Conservation (phyloP, 2,797 vertebrate species). For the Saxicola maurus region DNA sequence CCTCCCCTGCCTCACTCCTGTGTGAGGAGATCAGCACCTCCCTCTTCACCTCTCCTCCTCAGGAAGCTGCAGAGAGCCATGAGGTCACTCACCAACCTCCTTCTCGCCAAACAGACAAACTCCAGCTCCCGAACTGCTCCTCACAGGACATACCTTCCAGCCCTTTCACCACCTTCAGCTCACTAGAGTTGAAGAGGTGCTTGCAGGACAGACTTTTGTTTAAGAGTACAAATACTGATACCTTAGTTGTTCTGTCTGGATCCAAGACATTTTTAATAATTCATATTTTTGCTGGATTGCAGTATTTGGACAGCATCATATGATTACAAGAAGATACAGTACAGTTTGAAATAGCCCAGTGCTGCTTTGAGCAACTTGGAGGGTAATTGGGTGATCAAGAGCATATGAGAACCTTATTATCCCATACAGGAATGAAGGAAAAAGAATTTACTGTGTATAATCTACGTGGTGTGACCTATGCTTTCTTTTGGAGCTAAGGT, state of each 20-base stretch:
- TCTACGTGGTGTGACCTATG: fast-evolving
- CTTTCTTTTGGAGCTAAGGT: not conserved
- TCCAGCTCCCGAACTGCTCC: not conserved
- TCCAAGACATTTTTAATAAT: not conserved
- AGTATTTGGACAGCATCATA: not conserved
- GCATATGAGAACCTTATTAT: not conserved
- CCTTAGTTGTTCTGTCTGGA: not conserved
- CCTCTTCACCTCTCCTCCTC: not conserved
- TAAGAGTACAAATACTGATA: not conserved
- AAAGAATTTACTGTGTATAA: not conserved
- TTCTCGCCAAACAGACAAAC: not conserved
- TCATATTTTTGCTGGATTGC: not conserved
- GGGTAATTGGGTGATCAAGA: not conserved
- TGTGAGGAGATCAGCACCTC: not conserved
- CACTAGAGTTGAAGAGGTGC: not conserved
- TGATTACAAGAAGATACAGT: not conserved
- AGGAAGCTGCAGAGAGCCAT: not conserved
- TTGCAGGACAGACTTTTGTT: not conserved
- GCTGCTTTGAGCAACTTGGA: not conserved
- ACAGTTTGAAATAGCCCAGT: not conserved
- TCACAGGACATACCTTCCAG: fast-evolving
- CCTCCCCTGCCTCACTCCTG: fast-evolving
- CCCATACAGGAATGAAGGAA: not conserved
- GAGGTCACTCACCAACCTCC: not conserved
- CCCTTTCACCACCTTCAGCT: not conserved